Evolutionary conservation across 2,888 invertebrate species (phyloP), one percentile per base, ranked within the genome.

Genomic region (Teleiodes luculella): DNA sequence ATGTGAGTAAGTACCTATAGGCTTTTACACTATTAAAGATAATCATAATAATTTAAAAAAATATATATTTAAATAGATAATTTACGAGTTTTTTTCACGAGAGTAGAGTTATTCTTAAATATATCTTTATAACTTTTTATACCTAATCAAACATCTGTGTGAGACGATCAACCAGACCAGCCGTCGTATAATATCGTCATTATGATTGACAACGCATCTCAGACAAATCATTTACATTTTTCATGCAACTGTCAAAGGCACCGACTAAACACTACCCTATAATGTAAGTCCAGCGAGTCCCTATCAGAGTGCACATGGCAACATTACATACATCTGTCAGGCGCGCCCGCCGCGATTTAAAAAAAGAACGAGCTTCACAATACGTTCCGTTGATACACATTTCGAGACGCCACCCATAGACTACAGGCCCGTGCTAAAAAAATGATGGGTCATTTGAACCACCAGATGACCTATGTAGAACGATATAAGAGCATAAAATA

Each of bases 251-350:
- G 57, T 62, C 57, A 57, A 55, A 53, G 53, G 46, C 45, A 28
- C 47, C 55, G 52, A 46, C 57, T 56, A 54, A 54, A 56, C 24
- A 52, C 50, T 52, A 52, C 55, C 52, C 51, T 45, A 54, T 49
- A 56, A 56, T 76, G 76, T 70, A 74, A 76, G 76, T 71, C 75
- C 74, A 76, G 76, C 70, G 75, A 76, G 76, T 71, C 75, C 74
- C 66, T 68, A 66, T 66, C 63, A 63, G 59, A 72, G 68, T 67
- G 76, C 86, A 86, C 84, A 86, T 86, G 86, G 86, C 80, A 84
- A 83, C 84, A 81, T 76, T 79, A 76, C 78, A 71, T 81, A 76
- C 87, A 86, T 85, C 86, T 87, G 86, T 85, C 86, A 83, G 79
- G 63, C 73, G 73, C 73, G 75, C 76, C 76, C 74, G 80, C 75